Evolutionary conservation across 2,888 invertebrate species (phyloP).

Genomic region (Hofmannophila pseudospretella): DNA sequence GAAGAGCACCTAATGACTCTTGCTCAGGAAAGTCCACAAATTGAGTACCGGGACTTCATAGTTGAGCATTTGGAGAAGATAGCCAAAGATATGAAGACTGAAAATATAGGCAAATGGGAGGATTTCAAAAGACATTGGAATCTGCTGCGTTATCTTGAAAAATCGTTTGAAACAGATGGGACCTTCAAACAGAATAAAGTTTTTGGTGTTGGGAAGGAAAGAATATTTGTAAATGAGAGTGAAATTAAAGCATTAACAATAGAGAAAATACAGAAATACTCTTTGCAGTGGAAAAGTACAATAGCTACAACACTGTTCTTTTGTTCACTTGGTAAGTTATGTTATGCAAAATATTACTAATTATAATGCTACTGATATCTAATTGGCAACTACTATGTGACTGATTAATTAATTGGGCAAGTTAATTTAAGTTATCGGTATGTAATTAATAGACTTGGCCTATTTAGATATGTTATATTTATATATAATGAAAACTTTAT

Average conservation of each 20-base stretch:
- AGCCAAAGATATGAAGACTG: conserved; percentile 50
- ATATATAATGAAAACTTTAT: too few species aligned
- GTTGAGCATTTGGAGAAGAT: conserved; percentile 80
- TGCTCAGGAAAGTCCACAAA: conserved; percentile 78
- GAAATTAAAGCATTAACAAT: conserved; percentile 71
- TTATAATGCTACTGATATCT: too few species aligned
- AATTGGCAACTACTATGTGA: too few species aligned
- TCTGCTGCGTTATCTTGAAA: conserved; percentile 58
- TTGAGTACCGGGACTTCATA: conserved; percentile 80
- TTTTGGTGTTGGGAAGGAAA: conserved; percentile 56
- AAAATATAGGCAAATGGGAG: conserved; percentile 48
- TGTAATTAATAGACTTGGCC: too few species aligned
- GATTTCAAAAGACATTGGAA: conserved; percentile 65
- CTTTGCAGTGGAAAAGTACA: conserved; percentile 73
- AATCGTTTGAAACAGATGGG: conserved; percentile 68
- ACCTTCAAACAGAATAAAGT: conserved; percentile 72
- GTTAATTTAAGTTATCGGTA: too few species aligned
- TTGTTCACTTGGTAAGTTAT: conserved; percentile 69
- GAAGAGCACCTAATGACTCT: conserved; percentile 74
- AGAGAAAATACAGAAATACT: conserved; percentile 61
- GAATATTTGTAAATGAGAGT: conserved; percentile 65
- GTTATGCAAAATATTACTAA: too few species aligned
- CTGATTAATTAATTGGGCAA: too few species aligned
- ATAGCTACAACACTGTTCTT: conserved; percentile 78
- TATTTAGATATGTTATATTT: too few species aligned